Conservation (phyloP, 2,113 vertebrate species). For the Elephantulus edwardii region DNA sequence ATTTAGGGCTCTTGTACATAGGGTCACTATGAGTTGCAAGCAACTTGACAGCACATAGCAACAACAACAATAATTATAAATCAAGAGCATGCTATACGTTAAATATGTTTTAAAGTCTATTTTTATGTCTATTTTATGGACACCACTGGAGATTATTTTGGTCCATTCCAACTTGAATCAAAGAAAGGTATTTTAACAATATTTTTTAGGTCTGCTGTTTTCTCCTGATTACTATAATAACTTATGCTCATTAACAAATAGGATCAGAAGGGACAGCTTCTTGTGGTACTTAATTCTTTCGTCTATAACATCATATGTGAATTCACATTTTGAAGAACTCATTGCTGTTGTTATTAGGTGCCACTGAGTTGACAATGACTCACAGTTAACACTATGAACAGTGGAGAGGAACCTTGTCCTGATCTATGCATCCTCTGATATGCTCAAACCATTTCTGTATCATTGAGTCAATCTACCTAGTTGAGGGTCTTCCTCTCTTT, state of each 20-base stretch:
- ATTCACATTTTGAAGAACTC: slow-evolving; percentile 10
- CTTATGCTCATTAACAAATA: not conserved
- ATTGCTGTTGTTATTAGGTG: too few relatives aligned
- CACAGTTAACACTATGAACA: too few relatives aligned
- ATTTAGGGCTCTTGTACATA: too few relatives aligned
- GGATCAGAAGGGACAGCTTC: not conserved
- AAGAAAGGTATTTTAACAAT: not conserved
- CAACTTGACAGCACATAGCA: too few relatives aligned
- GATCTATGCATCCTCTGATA: too few relatives aligned
- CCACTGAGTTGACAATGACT: too few relatives aligned
- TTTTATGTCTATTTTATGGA: not conserved
- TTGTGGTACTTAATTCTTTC: not conserved
- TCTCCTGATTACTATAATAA: not conserved
- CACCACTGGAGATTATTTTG: not conserved
- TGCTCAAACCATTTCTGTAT: too few relatives aligned
- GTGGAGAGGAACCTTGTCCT: too few relatives aligned
- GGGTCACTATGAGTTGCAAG: too few relatives aligned
- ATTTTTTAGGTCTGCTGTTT: not conserved
- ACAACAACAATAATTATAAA: slow-evolving; percentile 43
- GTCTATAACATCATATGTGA: slow-evolving; percentile 12
- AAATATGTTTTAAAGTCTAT: not conserved
- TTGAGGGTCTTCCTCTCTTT: too few relatives aligned
- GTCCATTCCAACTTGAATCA: not conserved
- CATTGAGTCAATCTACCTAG: too few relatives aligned
- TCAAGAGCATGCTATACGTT: not conserved